A percentile compares a stretch with the other conserved stretches of the same genome.
These are phyloP conservation scores for Gobio gobio DNA, from an alignment of 2,113 vertebrate genomes.

Conservation along the genomic window DNA sequence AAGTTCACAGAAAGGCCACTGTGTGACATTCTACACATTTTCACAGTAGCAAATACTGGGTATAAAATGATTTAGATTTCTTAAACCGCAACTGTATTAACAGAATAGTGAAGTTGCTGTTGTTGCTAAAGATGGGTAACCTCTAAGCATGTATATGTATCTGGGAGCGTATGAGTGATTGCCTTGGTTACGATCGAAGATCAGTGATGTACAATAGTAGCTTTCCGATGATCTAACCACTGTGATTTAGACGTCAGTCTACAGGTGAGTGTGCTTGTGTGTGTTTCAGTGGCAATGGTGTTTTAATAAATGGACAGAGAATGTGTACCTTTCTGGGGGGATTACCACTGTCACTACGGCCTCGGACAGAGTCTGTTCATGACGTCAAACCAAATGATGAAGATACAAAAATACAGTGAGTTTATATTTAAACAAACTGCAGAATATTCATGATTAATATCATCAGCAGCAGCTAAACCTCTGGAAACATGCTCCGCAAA, in stretches of 20 bases:
- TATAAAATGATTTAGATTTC: background rate
- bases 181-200: background rate
- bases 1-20: constrained; percentile 11
- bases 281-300: constrained; percentile 68
- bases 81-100: background rate
- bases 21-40: background rate
- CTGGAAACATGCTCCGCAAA: constrained; percentile 7
- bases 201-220: background rate
- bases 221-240: background rate
- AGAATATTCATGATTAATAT: constrained; percentile 48
- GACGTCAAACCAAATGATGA: constrained; percentile 82
- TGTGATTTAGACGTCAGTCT: constrained; percentile 36
- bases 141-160: constrained; percentile 1
- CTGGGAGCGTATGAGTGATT: background rate
- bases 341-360: constrained; percentile 87
- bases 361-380: constrained; percentile 86
- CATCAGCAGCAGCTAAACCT: constrained; percentile 8
- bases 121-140: background rate
- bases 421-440: constrained; percentile 63
- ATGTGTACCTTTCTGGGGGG: constrained; percentile 84
- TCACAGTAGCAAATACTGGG: background rate
- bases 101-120: background rate
- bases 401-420: constrained; percentile 77
- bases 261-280: constrained; percentile 2
- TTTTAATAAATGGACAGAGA: constrained; percentile 72